Conservation (phyloP, 2,888 invertebrate species). For the Hypolimnas misippus region DNA sequence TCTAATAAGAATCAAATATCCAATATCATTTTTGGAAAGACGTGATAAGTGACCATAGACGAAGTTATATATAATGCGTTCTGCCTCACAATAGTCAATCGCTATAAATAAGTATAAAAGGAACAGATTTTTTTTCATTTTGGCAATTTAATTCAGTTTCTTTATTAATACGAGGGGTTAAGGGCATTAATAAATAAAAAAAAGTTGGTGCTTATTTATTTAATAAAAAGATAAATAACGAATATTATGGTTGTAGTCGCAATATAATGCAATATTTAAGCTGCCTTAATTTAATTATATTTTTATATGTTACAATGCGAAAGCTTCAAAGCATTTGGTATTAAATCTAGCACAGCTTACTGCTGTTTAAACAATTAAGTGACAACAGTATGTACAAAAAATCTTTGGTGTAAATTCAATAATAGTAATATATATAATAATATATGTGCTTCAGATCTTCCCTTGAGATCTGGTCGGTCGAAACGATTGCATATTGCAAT, state of each 20-base stretch:
- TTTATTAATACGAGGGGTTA: background rate
- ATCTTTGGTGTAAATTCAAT: constrained; percentile 65
- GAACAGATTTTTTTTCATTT: no score
- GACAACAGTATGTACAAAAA: constrained; percentile 78
- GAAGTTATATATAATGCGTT: no score
- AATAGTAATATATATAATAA: constrained; percentile 63
- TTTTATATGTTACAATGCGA: constrained; percentile 69
- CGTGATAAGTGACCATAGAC: no score
- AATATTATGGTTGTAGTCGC: constrained; percentile 65
- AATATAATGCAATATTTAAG: constrained; percentile 72
- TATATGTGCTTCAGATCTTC: constrained; percentile 80
- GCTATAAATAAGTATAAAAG: no score
- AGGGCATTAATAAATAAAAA: constrained; percentile 48
- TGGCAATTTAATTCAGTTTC: no score
- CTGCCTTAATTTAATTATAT: constrained; percentile 66
- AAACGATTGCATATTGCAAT: constrained; percentile 79
- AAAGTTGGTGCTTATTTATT: constrained; percentile 63
- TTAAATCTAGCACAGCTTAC: constrained; percentile 70
- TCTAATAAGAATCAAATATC: no score
- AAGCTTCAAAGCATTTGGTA: constrained; percentile 74
- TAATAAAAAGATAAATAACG: constrained; percentile 72
- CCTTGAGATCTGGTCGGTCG: constrained; percentile 81
- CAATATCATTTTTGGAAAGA: no score
- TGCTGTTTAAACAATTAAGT: constrained; percentile 53
- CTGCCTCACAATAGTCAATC: no score